These are phyloP conservation scores for Gambusia holbrooki DNA, from an alignment of 2,113 vertebrate genomes.

Conservation along the genomic window DNA sequence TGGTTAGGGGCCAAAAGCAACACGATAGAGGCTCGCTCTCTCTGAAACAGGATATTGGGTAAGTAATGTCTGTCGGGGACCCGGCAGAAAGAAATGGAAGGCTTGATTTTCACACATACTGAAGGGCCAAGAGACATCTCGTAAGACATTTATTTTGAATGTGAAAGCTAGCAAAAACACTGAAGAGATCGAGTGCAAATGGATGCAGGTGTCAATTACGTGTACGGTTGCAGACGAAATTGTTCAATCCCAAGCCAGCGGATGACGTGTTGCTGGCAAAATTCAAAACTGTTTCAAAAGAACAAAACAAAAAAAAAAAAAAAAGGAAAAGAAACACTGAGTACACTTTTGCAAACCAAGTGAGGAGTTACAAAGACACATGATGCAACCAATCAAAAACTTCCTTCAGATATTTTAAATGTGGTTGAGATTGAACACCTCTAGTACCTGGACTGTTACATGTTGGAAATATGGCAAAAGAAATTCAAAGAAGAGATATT, in stretches of 20 bases:
- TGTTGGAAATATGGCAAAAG: no score
- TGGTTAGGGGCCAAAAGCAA: conserved; percentile 80
- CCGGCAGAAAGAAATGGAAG: conserved; percentile 60
- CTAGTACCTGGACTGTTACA: no score
- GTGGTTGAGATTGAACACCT: no score
- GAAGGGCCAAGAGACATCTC: conserved; percentile 40
- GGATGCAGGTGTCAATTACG: not conserved
- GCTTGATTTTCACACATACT: conserved; percentile 54
- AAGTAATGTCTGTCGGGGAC: conserved; percentile 80
- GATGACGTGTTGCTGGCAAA: not conserved
- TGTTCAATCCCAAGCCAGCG: not conserved
- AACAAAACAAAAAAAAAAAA: not conserved
- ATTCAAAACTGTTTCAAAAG: not conserved
- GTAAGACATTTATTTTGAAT: conserved; percentile 29
- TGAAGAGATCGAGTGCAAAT: conserved; percentile 8
- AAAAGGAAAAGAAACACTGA: not conserved
- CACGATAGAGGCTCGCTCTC: conserved; percentile 70
- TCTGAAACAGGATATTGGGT: conserved; percentile 83
- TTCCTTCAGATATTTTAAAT: not conserved
- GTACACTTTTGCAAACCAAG: not conserved
- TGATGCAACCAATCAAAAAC: not conserved
- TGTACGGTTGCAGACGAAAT: not conserved
- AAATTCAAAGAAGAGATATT: no score
- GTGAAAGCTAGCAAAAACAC: conserved; percentile 11
- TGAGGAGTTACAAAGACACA: not conserved